Evolutionary conservation across 2,888 invertebrate species (phyloP).

Genomic region (Nemotelus nigrinus): DNA sequence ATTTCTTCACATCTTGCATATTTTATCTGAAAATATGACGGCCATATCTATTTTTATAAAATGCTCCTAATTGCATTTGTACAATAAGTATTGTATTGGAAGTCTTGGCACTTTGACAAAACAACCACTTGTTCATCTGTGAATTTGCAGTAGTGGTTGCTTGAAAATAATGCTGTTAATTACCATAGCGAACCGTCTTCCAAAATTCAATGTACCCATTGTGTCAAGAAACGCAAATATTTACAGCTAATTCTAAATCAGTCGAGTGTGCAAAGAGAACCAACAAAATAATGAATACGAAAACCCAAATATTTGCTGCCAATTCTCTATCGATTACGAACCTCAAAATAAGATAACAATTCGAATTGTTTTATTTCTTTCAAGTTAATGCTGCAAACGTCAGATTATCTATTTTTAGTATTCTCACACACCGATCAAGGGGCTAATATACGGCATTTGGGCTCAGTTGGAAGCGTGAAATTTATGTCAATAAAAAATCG

Average conservation of each 20-base stretch:
- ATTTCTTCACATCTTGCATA: background rate
- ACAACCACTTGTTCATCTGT: background rate
- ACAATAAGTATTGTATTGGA: constrained; percentile 13
- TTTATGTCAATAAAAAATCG: too few species aligned
- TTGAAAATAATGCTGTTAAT: background rate
- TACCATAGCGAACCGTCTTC: too few species aligned
- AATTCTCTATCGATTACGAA: background rate
- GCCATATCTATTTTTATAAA: background rate
- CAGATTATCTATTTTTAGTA: constrained; percentile 5
- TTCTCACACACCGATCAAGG: too few species aligned
- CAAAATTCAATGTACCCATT: background rate
- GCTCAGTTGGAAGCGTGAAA: too few species aligned
- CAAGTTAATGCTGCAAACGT: background rate
- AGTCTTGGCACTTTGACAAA: background rate
- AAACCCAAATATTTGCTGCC: background rate
- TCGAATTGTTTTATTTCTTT: background rate
- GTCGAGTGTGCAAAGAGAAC: too few species aligned
- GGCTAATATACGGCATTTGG: too few species aligned
- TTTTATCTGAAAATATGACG: background rate
- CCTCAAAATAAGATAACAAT: constrained; percentile 11
- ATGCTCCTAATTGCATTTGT: background rate
- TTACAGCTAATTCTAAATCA: too few species aligned
- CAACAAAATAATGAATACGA: too few species aligned
- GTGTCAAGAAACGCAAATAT: too few species aligned
- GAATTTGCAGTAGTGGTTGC: background rate